phyloP scores from a whole-genome alignment of 64 coral and sea anemone species.

The Porites australiensis region DNA sequence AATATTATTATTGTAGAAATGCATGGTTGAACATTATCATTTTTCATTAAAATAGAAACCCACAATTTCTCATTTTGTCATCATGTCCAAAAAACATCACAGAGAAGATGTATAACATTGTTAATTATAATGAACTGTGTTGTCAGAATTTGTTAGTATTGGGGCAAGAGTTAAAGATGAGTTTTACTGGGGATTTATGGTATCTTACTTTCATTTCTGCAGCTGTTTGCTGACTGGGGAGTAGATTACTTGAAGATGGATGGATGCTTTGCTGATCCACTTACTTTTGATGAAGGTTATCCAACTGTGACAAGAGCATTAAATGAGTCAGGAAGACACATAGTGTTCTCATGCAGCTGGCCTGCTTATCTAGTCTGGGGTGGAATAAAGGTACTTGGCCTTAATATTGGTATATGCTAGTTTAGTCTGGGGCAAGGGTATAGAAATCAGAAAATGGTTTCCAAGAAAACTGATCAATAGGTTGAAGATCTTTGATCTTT shows the following conservation, averaged over 20 bases:
- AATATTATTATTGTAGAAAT: no score
- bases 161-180: background rate
- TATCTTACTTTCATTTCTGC: background rate
- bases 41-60: no score
- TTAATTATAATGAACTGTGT: no score
- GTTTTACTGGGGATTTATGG: background rate
- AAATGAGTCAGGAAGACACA: constrained; percentile 83
- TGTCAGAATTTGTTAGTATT: no score
- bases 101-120: no score
- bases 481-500: no score
- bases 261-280: constrained; percentile 84
- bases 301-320: constrained; percentile 80
- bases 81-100: no score
- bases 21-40: background rate
- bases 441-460: no score
- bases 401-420: background rate
- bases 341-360: constrained; percentile 98
- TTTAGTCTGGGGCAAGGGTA: no score
- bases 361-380: constrained; percentile 80
- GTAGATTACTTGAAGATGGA: constrained; percentile 97
- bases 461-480: no score
- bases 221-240: constrained; percentile 97
- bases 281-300: constrained; percentile 75
- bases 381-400: constrained; percentile 52
- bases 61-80: no score